A percentile compares a stretch with the other conserved stretches of the same genome.
Evolutionary conservation across 2,797 vertebrate species (phyloP).

Genomic region (Girardinus metallicus): DNA sequence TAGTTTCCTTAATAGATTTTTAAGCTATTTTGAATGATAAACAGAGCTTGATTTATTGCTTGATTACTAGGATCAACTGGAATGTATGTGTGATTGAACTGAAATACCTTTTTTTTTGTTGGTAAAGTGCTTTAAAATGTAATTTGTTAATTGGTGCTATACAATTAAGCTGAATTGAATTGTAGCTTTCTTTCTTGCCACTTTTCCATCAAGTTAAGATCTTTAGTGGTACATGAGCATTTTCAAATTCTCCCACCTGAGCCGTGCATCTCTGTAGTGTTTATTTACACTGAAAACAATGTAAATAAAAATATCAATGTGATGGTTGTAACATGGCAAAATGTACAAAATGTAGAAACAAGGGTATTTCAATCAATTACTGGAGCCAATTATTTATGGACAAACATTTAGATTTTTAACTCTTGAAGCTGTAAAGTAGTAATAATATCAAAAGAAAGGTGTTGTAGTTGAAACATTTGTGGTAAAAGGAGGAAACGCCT

Average conservation of each 20-base stretch:
- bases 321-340: background rate
- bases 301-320: background rate
- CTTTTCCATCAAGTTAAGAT: background rate
- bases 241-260: background rate
- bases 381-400: background rate
- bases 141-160: too few relatives aligned
- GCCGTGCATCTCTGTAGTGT: background rate
- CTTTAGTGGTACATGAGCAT: background rate
- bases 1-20: too few relatives aligned
- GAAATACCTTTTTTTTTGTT: too few relatives aligned
- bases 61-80: too few relatives aligned
- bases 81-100: too few relatives aligned
- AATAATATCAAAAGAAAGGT: background rate
- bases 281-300: background rate
- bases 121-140: too few relatives aligned
- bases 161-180: too few relatives aligned
- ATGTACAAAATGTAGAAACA: background rate
- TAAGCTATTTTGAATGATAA: too few relatives aligned
- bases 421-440: too few relatives aligned
- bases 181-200: background rate
- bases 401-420: too few relatives aligned
- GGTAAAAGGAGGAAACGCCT: slow-evolving; percentile 38
- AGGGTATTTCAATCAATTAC: background rate
- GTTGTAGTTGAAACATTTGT: slow-evolving; percentile 2
- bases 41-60: too few relatives aligned